A percentile compares a stretch with the other conserved stretches of the same genome.
Conservation (phyloP, 2,888 invertebrate species). For the Micoletzkya japonica region DNA sequence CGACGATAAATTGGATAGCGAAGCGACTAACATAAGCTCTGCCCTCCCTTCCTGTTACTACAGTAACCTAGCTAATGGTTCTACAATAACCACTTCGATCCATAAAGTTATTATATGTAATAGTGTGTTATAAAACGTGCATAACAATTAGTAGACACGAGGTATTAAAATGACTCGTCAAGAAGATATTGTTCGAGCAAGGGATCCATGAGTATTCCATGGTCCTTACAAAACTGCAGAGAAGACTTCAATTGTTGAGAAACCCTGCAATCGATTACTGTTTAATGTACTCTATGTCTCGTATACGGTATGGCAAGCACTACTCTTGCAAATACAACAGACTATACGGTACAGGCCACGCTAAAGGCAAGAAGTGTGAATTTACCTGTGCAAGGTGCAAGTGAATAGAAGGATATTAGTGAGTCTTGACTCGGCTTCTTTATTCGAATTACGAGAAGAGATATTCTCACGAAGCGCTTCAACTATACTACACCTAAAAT, state of each 20-base stretch:
- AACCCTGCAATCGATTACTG: slow-evolving; percentile 5
- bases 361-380: neutral
- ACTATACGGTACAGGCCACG: neutral
- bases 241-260: neutral
- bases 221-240: slow-evolving; percentile 14
- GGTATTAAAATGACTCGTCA: slow-evolving; percentile 1
- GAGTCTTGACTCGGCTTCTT: slow-evolving; percentile 5
- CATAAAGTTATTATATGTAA: too few relatives aligned
- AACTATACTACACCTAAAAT: too few relatives aligned
- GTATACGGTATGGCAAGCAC: neutral
- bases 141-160: neutral
- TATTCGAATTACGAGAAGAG: neutral
- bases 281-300: neutral
- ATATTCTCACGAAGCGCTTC: slow-evolving; percentile 20
- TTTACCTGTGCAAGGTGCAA: slow-evolving; percentile 4
- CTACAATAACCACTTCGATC: too few relatives aligned
- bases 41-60: too few relatives aligned
- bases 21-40: too few relatives aligned
- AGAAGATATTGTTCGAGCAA: slow-evolving; percentile 5
- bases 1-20: too few relatives aligned
- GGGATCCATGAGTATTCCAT: slow-evolving; percentile 5
- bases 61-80: too few relatives aligned
- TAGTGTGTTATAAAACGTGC: too few relatives aligned
- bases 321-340: neutral
- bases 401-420: slow-evolving; percentile 15